phyloP scores from a whole-genome alignment of 2,113 vertebrate genomes.

The Thermophis baileyi region DNA sequence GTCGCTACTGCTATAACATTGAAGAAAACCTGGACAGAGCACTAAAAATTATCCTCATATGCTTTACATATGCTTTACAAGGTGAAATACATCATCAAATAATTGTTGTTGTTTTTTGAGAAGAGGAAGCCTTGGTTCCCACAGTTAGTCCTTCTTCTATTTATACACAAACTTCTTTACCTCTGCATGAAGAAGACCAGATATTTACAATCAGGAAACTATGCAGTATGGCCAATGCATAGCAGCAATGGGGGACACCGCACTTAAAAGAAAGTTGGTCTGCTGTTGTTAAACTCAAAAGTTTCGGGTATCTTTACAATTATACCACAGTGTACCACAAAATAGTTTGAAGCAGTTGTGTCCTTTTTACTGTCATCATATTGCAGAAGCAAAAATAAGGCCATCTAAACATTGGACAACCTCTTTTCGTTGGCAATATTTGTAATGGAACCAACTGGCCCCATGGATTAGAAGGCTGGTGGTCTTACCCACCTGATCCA shows the following conservation, averaged over 20 bases:
- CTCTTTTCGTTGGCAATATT: constrained; percentile 38
- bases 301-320: constrained; percentile 19
- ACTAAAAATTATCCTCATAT: background rate
- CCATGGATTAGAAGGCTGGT: background rate
- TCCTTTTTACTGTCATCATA: constrained; percentile 51
- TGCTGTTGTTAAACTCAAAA: background rate
- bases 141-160: background rate
- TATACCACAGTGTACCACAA: constrained; percentile 59
- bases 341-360: constrained; percentile 56
- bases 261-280: background rate
- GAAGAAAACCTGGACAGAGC: background rate
- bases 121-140: background rate
- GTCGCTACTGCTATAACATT: background rate
- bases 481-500: background rate
- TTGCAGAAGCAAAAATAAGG: constrained; percentile 36
- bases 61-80: background rate
- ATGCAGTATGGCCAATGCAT: background rate
- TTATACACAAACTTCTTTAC: background rate
- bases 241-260: background rate
- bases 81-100: background rate
- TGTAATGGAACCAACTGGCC: background rate
- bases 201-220: background rate
- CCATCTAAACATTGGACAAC: constrained; percentile 15
- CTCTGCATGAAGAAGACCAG: background rate
- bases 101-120: background rate